Evolutionary conservation across 53 echinoderm and acorn worm species (phyloP), one percentile per base, ranked within the genome.

Genomic region (Arbacia lixula): DNA sequence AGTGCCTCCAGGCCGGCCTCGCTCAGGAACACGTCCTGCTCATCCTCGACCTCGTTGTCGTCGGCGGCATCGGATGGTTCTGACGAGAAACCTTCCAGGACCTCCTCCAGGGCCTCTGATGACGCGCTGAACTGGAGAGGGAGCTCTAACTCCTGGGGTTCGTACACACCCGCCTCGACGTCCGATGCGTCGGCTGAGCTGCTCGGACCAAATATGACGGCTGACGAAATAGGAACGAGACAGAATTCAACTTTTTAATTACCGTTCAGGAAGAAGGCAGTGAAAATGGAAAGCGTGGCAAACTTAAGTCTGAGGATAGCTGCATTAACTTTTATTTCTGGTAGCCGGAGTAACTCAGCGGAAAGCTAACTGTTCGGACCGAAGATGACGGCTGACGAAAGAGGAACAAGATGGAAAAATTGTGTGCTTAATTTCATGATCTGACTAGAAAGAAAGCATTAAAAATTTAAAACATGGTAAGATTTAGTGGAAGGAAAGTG

Each of bases 121-220:
- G 82, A 61, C 12, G 63, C 60, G 78, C 78, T 78, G 78, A 58
- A 78, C n/a, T n/a, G n/a, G 16, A 78, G 22, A 19, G 82, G 51
- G 11, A 64, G 40, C 8, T 56, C 63, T 4, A 81, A 31, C 11
- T 81, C 31, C 30, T 81, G 52, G 27, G 82, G 82, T 12, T 63
- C 43, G 64, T 33, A 81, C 30, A 62, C 63, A 9, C 17, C 82
- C 1, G 49, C 64, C 12, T 32, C 62, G 1, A 0, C 46, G 24
- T 37, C 57, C 11, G 60, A 77, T 6, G 73, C 0, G 0, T 0
- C 42, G 2, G 3, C 58, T 6, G 41, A 51, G 26, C 38, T 58
- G 40, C 60, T 58, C 3, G 78, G 34, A 31, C 49, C 64, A 21
- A 81, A 62, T 28, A 81, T 62, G 43, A 49, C 64, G 33, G 82